Percentiles rank a stretch among this genome's conserved stretches.
Conservation (phyloP, 1,140 invertebrate species). For the Heliconius melpomene region DNA sequence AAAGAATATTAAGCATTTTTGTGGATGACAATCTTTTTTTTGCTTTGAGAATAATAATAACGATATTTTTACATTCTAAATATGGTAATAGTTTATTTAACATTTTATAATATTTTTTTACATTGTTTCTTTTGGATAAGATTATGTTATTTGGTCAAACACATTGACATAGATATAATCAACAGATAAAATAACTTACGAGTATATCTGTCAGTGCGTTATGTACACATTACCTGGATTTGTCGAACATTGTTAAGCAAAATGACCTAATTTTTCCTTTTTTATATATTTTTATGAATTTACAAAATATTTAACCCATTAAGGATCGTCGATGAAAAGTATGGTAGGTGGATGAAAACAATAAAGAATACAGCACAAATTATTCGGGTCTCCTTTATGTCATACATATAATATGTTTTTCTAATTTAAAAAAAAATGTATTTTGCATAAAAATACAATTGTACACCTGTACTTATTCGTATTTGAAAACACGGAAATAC, state of each 20-base stretch:
- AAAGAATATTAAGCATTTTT: background rate
- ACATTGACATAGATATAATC: background rate
- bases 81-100: background rate
- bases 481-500: no score
- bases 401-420: no score
- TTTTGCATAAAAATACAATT: no score
- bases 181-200: background rate
- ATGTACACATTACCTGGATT: background rate
- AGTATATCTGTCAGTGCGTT: background rate
- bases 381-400: no score
- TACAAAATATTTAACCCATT: no score
- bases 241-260: background rate
- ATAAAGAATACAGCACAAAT: no score
- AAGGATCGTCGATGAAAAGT: no score
- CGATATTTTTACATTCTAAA: background rate
- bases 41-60: background rate
- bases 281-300: background rate
- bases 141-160: constrained; percentile 2
- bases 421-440: no score
- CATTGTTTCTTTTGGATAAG: background rate
- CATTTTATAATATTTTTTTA: background rate
- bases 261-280: background rate
- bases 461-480: no score
- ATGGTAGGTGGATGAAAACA: no score
- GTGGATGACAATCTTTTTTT: background rate